A percentile compares a stretch with the other conserved stretches of the same genome.
These are phyloP conservation scores for Anthrax anthrax DNA, from an alignment of 2,888 invertebrate species.

Conservation along the genomic window DNA sequence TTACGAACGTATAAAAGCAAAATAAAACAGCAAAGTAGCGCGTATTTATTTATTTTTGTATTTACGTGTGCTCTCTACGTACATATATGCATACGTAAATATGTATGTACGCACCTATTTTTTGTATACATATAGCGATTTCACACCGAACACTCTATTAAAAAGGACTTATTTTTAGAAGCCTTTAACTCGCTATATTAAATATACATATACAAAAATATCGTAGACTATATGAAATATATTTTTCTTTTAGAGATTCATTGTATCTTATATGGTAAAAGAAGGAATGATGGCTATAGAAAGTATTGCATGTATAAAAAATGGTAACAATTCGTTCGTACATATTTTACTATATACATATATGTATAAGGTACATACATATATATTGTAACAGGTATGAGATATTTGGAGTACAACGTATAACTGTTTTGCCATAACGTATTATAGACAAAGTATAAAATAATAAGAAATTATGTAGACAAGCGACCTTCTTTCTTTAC, in stretches of 20 bases:
- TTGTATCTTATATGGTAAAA: background rate
- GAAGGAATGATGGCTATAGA: background rate
- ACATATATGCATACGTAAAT: background rate
- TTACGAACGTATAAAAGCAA: too few relatives aligned
- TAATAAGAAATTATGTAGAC: constrained; percentile 11
- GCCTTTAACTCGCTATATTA: background rate
- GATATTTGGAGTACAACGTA: too few relatives aligned
- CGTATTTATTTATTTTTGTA: too few relatives aligned
- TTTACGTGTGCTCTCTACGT: too few relatives aligned
- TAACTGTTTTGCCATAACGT: too few relatives aligned
- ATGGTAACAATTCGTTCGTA: constrained; percentile 1
- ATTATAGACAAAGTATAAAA: constrained; percentile 3
- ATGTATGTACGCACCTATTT: background rate
- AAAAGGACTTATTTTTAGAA: constrained; percentile 6
- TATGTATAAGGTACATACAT: too few relatives aligned
- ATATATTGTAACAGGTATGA: too few relatives aligned
- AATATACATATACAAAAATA: too few relatives aligned
- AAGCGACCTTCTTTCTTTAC: background rate
- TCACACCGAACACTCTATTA: constrained; percentile 8
- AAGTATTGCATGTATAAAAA: too few relatives aligned
- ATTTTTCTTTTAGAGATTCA: background rate
- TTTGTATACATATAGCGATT: background rate
- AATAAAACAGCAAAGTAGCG: too few relatives aligned
- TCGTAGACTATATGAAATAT: background rate
- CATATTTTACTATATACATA: too few relatives aligned